These are phyloP conservation scores for Xyliphius kryptos DNA, from an alignment of 2,113 vertebrate genomes.

Conservation along the genomic window DNA sequence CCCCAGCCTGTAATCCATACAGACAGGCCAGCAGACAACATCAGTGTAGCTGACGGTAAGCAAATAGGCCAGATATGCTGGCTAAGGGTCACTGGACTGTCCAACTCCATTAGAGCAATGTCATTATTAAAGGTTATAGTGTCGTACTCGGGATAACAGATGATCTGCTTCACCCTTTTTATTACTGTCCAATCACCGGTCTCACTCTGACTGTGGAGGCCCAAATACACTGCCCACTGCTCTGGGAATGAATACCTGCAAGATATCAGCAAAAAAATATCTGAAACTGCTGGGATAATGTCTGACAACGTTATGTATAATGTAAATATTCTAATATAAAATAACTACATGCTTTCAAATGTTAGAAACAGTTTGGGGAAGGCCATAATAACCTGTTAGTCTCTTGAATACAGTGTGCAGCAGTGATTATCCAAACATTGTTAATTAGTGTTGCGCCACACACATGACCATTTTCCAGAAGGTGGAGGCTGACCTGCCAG, in stretches of 20 bases:
- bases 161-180: slow-evolving; percentile 65
- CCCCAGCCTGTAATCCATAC: slow-evolving; percentile 94
- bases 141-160: slow-evolving; percentile 73
- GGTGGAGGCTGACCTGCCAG: slow-evolving; percentile 93
- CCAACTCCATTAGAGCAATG: slow-evolving; percentile 81
- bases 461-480: slow-evolving; percentile 61
- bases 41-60: slow-evolving; percentile 67
- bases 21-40: slow-evolving; percentile 67
- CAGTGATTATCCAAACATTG: slow-evolving; percentile 76
- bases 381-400: slow-evolving; percentile 57
- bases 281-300: no score
- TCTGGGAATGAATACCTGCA: slow-evolving; percentile 65
- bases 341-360: neutral
- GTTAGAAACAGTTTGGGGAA: neutral
- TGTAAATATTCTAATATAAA: neutral
- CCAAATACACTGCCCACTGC: slow-evolving; percentile 77
- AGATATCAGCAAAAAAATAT: no score
- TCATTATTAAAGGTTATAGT: slow-evolving; percentile 74
- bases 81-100: slow-evolving; percentile 59
- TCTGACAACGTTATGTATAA: neutral
- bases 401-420: slow-evolving; percentile 83
- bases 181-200: slow-evolving; percentile 29
- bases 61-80: slow-evolving; percentile 77
- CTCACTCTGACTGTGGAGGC: slow-evolving; percentile 70
- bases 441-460: slow-evolving; percentile 85